phyloP scores from a whole-genome alignment of 2,113 vertebrate species.

The Struthio camelus region DNA sequence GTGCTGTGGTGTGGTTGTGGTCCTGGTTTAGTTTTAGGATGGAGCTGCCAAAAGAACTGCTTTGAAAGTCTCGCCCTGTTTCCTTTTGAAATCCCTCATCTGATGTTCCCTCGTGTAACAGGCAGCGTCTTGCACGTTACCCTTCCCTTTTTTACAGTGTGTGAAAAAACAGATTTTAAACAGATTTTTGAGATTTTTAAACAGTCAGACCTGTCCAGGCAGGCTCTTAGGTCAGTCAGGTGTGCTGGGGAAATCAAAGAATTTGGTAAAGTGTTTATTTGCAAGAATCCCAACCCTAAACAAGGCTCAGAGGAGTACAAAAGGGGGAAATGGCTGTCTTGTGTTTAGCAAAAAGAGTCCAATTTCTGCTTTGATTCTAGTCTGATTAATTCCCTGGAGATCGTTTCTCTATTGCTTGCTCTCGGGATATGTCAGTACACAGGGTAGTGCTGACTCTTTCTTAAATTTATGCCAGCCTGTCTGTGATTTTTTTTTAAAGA shows the following conservation, averaged over 20 bases:
- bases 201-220: neutral
- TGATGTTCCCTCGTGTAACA: neutral
- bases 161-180: neutral
- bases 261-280: neutral
- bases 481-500: slow-evolving; percentile 71
- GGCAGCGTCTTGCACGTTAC: neutral
- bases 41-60: neutral
- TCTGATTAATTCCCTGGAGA: neutral
- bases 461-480: neutral
- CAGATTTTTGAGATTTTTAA: too few relatives aligned
- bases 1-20: neutral
- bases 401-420: neutral
- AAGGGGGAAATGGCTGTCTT: neutral
- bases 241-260: neutral
- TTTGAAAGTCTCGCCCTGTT: neutral
- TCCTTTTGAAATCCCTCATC: neutral
- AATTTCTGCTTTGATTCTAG: neutral
- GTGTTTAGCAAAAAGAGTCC: neutral
- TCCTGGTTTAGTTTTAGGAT: neutral
- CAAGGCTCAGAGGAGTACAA: neutral
- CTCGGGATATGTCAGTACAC: neutral
- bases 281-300: neutral
- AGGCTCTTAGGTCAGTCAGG: neutral
- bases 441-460: neutral
- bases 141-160: neutral